A percentile compares a stretch with the other conserved stretches of the same genome.
phyloP scores from a whole-genome alignment of 2,113 vertebrate species.

The Menura novaehollandiae region DNA sequence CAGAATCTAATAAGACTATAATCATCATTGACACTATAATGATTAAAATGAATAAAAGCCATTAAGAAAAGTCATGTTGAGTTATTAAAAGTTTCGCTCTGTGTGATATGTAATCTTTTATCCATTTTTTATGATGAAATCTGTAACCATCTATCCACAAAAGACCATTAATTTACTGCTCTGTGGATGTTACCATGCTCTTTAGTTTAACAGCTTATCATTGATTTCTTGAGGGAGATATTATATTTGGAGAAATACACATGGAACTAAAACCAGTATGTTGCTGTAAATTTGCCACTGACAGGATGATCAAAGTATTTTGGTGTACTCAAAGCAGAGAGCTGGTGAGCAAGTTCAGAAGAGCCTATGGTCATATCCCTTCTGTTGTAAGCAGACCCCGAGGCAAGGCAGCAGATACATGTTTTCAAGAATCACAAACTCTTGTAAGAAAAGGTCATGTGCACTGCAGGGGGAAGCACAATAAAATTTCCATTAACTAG shows the following conservation, averaged over 20 bases:
- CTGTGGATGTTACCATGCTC: slow-evolving; percentile 85
- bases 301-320: slow-evolving; percentile 81
- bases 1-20: slow-evolving; percentile 93
- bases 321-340: slow-evolving; percentile 53
- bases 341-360: slow-evolving; percentile 62
- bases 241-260: slow-evolving; percentile 85
- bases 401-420: slow-evolving; percentile 77
- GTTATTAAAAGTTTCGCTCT: slow-evolving; percentile 95
- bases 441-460: slow-evolving; percentile 89
- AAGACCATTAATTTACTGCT: slow-evolving; percentile 88
- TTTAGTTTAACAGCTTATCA: slow-evolving; percentile 88
- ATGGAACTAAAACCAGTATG: slow-evolving; percentile 71
- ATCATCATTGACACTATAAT: slow-evolving; percentile 99
- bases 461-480: slow-evolving; percentile 81
- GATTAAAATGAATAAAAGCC: slow-evolving; percentile 99
- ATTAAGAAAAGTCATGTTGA: slow-evolving; percentile 96
- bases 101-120: slow-evolving; percentile 86
- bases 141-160: slow-evolving; percentile 89
- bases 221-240: slow-evolving; percentile 83
- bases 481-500: slow-evolving; percentile 99
- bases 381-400: slow-evolving; percentile 54
- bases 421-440: slow-evolving; percentile 83
- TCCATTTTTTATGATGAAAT: slow-evolving; percentile 93
- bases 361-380: slow-evolving; percentile 57
- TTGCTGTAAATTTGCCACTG: slow-evolving; percentile 80